Conservation (phyloP, 2,888 invertebrate species). For the Nephrotoma flavescens region DNA sequence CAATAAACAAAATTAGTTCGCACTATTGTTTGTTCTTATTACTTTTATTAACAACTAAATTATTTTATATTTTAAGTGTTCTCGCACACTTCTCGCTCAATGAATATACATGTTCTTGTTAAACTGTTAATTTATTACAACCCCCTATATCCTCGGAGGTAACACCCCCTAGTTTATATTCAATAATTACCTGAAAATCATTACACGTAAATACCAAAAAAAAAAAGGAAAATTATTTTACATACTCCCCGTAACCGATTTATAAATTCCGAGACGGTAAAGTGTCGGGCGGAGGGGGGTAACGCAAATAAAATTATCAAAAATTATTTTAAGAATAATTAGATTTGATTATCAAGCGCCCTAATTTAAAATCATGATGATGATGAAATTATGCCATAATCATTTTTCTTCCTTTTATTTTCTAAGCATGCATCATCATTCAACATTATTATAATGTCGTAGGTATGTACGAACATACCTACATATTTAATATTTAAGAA, state of each 20-base stretch:
- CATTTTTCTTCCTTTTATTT: neutral
- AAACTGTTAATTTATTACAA: neutral
- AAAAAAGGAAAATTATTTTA: neutral
- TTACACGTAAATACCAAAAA: neutral
- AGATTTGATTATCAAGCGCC: neutral
- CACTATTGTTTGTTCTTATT: neutral
- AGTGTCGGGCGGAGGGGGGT: neutral
- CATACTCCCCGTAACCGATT: neutral
- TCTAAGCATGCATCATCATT: neutral
- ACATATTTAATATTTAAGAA: neutral
- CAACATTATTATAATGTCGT: neutral
- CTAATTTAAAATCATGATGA: neutral
- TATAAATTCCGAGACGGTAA: neutral
- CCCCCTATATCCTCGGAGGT: neutral
- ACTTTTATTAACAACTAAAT: neutral
- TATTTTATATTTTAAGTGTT: neutral
- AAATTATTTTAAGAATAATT: neutral
- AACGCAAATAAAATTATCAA: neutral
- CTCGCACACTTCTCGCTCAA: neutral
- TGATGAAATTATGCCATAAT: neutral
- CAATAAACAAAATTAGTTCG: neutral
- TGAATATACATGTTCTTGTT: neutral
- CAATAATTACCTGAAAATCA: neutral
- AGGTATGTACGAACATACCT: neutral
- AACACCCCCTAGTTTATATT: neutral